Evolutionary conservation across 1,140 invertebrate species (phyloP).

Genomic region (Liolophura sinensis): DNA sequence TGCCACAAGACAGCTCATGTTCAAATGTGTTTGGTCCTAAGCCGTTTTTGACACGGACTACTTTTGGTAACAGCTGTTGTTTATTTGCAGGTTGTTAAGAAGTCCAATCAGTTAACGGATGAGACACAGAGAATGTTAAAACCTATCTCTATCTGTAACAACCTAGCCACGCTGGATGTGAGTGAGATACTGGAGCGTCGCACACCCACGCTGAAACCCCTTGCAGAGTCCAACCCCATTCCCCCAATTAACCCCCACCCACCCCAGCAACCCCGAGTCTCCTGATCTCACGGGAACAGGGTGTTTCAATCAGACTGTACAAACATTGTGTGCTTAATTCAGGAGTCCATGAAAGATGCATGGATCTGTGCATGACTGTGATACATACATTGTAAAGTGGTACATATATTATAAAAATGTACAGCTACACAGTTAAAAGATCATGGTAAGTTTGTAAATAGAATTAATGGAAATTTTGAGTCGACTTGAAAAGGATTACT

Average conservation of each 20-base stretch:
- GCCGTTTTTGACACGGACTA: not conserved
- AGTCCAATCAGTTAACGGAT: conserved; percentile 33
- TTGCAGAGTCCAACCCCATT: conserved; percentile 40
- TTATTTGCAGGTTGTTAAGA: conserved; percentile 38
- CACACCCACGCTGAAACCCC: conserved; percentile 42
- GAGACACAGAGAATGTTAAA: conserved; percentile 32
- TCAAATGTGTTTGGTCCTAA: not conserved
- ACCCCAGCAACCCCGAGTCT: conserved; percentile 26
- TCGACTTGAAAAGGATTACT: no score
- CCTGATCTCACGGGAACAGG: not conserved
- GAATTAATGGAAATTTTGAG: no score
- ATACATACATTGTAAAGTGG: no score
- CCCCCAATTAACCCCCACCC: conserved; percentile 45
- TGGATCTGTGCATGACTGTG: no score
- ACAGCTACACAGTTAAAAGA: no score
- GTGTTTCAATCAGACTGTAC: no score
- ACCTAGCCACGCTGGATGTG: conserved; percentile 32
- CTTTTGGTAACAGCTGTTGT: conserved; percentile 11
- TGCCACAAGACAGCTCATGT: not conserved
- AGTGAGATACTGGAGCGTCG: conserved; percentile 45
- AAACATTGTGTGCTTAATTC: no score
- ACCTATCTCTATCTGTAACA: conserved; percentile 30
- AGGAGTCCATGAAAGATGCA: no score
- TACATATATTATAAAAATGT: no score
- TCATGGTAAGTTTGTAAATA: no score